phyloP scores from a whole-genome alignment of 2,888 invertebrate genomes.

The Athrips mouffetella region DNA sequence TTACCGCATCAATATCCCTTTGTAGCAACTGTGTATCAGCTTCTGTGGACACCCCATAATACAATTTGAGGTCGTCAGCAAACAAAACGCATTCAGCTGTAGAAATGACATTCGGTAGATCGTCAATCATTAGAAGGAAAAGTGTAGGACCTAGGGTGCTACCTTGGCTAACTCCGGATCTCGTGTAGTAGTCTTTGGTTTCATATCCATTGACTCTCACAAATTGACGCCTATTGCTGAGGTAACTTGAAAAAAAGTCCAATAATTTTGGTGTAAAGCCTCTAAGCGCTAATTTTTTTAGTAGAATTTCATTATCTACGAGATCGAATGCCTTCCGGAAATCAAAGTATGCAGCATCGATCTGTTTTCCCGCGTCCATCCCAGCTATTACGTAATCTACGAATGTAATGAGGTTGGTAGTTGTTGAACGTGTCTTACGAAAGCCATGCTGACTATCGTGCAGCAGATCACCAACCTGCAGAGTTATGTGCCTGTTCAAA shows the following conservation, averaged over 20 bases:
- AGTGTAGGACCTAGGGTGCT: too few relatives aligned
- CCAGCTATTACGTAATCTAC: neutral
- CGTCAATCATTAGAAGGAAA: too few relatives aligned
- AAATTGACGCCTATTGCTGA: neutral
- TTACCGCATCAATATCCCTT: too few relatives aligned
- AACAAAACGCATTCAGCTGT: too few relatives aligned
- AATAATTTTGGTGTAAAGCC: neutral
- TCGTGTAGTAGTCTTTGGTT: too few relatives aligned
- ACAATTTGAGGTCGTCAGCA: too few relatives aligned
- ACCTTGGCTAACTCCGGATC: too few relatives aligned
- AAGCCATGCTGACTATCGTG: neutral
- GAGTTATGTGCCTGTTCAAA: neutral
- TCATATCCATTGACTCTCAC: neutral
- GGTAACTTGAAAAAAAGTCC: neutral
- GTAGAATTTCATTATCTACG: neutral
- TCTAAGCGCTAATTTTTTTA: neutral
- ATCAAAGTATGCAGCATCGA: slow-evolving; percentile 3
- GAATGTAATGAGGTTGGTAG: neutral
- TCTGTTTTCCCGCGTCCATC: neutral
- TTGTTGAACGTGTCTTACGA: neutral
- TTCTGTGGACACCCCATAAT: too few relatives aligned
- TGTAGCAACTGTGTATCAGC: too few relatives aligned
- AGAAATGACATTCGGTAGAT: too few relatives aligned
- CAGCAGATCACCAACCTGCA: neutral
- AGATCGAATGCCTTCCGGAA: neutral